Conservation (phyloP, 2,113 vertebrate species). For the Bombycilla garrulus region DNA sequence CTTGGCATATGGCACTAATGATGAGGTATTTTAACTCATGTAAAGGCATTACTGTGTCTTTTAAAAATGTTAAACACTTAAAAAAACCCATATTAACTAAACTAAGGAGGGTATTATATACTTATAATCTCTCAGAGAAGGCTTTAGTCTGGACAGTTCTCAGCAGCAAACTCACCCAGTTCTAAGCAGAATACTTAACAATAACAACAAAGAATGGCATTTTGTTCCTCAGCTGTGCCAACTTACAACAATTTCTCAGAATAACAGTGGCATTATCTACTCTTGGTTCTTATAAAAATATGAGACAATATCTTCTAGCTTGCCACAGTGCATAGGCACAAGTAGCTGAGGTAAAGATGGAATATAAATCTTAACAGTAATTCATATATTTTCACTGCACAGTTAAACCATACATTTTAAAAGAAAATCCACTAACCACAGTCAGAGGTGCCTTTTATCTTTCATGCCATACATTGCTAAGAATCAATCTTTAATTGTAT, state of each 20-base stretch:
- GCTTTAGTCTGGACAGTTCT: background rate
- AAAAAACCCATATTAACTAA: background rate
- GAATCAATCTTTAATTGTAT: constrained; percentile 18
- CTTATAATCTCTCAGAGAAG: background rate
- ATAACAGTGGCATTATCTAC: background rate
- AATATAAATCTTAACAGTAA: background rate
- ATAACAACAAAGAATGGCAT: background rate
- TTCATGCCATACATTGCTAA: background rate
- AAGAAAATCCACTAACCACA: background rate
- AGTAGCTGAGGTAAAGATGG: background rate
- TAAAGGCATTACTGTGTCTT: background rate
- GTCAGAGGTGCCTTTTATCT: background rate
- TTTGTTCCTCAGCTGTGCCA: background rate
- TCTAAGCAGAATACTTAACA: background rate
- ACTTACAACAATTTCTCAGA: background rate
- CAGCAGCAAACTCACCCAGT: background rate
- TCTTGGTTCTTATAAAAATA: background rate
- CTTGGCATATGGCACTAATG: background rate
- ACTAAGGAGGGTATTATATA: background rate
- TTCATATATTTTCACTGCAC: background rate
- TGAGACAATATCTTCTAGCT: background rate
- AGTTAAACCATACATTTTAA: background rate
- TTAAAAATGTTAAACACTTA: background rate
- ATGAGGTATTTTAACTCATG: background rate
- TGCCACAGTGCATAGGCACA: background rate